These are phyloP conservation scores for Heterodera filipjevi DNA, from an alignment of 2,888 invertebrate genomes.

Conservation along the genomic window DNA sequence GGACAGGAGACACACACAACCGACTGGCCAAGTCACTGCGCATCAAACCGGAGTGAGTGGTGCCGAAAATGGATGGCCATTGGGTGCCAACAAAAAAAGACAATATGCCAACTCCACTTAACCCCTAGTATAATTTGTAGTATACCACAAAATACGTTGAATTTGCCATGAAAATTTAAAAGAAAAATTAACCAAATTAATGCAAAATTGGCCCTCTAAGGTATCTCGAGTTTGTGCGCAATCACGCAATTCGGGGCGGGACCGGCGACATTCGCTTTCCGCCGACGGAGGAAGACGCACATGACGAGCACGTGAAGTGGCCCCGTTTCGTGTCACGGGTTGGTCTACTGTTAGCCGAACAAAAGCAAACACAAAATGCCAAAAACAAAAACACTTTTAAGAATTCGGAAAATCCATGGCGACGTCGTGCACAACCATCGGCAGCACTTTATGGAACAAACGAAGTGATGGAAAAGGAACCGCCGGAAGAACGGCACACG, in stretches of 20 bases:
- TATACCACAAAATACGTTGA: too few relatives aligned
- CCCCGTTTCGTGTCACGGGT: constrained; percentile 27
- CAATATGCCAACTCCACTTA: too few relatives aligned
- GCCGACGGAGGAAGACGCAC: background rate
- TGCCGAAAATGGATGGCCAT: background rate
- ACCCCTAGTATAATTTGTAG: too few relatives aligned
- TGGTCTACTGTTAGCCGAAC: background rate
- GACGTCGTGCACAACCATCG: background rate
- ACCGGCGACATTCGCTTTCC: constrained; percentile 33
- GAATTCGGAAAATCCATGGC: constrained; percentile 9
- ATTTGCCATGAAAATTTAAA: too few relatives aligned
- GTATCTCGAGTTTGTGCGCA: constrained; percentile 32
- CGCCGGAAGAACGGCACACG: constrained; percentile 11
- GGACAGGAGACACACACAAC: background rate
- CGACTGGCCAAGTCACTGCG: constrained; percentile 28
- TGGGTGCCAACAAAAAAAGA: background rate
- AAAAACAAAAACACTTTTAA: background rate
- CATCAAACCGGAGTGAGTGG: constrained; percentile 24
- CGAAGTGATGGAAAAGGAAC: background rate
- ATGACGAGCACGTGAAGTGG: constrained; percentile 16
- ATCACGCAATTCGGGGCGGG: constrained; percentile 30
- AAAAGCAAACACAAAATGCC: too few relatives aligned
- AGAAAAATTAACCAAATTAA: too few relatives aligned
- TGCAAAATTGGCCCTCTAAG: background rate
- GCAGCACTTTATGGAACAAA: background rate